Conservation (phyloP, 2,888 invertebrate species). For the Melitaea athalia region DNA sequence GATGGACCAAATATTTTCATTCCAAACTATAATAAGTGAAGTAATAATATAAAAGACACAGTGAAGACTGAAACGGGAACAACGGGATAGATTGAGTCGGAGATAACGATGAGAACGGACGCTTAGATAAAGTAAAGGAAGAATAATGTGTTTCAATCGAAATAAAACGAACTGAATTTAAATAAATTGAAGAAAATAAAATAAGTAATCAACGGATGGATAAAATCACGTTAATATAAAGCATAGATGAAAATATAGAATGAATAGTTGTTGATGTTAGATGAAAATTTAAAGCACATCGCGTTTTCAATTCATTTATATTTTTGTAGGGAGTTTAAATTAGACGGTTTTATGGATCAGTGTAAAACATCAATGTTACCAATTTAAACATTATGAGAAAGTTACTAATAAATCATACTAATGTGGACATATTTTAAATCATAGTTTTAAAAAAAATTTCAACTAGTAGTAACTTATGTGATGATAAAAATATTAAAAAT, state of each 20-base stretch:
- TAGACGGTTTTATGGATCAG: neutral
- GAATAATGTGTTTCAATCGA: slow-evolving; percentile 4
- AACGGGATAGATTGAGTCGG: slow-evolving; percentile 35
- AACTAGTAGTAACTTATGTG: neutral
- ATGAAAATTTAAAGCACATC: neutral
- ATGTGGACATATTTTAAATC: neutral
- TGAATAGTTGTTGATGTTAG: neutral
- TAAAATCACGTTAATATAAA: neutral
- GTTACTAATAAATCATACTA: neutral
- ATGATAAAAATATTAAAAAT: neutral
- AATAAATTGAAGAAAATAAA: slow-evolving; percentile 2
- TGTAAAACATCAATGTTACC: neutral
- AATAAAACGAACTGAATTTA: slow-evolving; percentile 1
- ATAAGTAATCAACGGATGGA: neutral
- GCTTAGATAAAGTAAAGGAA: slow-evolving; percentile 7
- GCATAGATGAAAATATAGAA: neutral
- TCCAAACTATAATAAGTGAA: slow-evolving; percentile 24
- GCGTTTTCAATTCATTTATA: neutral
- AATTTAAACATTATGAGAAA: neutral
- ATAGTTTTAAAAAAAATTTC: neutral
- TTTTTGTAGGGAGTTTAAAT: neutral
- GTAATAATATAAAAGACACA: slow-evolving; percentile 33
- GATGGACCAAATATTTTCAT: slow-evolving; percentile 49
- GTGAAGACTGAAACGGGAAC: slow-evolving; percentile 49
- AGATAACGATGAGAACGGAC: slow-evolving; percentile 28